Evolutionary conservation across 2,797 vertebrate genomes (phyloP).

Genomic region (Notolabrus celidotus): DNA sequence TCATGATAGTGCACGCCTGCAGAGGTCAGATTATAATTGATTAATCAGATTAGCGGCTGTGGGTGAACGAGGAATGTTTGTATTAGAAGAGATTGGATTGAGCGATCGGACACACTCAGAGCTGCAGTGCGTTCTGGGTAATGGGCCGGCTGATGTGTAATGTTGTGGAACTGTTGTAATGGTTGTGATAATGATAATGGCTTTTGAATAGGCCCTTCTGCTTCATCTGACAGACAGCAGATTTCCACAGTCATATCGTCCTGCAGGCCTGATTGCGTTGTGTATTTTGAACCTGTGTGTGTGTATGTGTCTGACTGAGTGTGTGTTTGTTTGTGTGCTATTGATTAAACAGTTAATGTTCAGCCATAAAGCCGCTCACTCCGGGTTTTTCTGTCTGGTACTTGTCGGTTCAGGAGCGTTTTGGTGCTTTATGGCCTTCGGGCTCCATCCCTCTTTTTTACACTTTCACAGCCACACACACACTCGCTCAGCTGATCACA

Average conservation of each 20-base stretch:
- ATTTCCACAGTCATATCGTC: conserved; percentile 12
- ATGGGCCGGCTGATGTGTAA: conserved; percentile 58
- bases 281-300: not conserved
- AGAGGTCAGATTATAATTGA: conserved; percentile 57
- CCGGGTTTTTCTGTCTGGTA: not conserved
- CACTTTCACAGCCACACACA: not conserved
- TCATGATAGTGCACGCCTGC: not conserved
- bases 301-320: conserved; percentile 6
- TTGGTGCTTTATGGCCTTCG: conserved; percentile 20
- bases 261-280: not conserved
- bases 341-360: conserved; percentile 57
- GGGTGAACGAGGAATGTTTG: not conserved
- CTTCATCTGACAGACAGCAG: conserved; percentile 31
- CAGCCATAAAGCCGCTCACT: conserved; percentile 38
- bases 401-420: conserved; percentile 1
- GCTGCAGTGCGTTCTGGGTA: conserved; percentile 32
- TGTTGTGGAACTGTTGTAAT: conserved; percentile 51
- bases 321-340: conserved; percentile 20
- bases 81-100: conserved; percentile 31
- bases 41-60: conserved; percentile 53
- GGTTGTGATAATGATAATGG: conserved; percentile 60
- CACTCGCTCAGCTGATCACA: conserved; percentile 9
- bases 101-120: conserved; percentile 23
- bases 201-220: conserved; percentile 56
- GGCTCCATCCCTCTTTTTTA: conserved; percentile 7